Evolutionary conservation across 2,113 vertebrate species (phyloP).

Genomic region (Hystrix cristata): DNA sequence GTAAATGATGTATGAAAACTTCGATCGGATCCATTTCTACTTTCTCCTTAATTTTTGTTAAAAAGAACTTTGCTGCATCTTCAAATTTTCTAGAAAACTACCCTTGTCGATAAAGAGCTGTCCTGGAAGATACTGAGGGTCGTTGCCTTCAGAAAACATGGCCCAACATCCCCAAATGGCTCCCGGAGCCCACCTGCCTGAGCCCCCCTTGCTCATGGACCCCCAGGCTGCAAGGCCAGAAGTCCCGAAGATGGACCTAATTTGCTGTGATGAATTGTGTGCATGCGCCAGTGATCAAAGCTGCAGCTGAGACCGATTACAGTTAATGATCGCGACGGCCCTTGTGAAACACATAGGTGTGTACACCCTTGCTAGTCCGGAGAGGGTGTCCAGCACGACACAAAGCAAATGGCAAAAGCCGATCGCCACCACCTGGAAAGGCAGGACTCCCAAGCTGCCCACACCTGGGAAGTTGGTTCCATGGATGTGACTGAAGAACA

Average conservation of each 20-base stretch:
- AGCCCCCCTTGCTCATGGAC: conserved; percentile 78
- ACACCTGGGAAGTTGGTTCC: neutral
- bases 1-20: conserved; percentile 34
- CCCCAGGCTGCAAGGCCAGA: conserved; percentile 84
- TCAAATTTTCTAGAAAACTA: conserved; percentile 2
- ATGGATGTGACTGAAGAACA: neutral
- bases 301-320: conserved; percentile 91
- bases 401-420: conserved; percentile 61
- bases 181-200: conserved; percentile 70
- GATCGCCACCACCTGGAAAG: neutral
- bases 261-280: conserved; percentile 91
- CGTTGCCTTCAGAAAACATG: neutral
- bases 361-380: conserved; percentile 80
- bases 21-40: neutral
- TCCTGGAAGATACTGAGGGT: neutral
- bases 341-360: conserved; percentile 87
- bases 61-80: neutral
- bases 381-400: conserved; percentile 76
- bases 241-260: conserved; percentile 87
- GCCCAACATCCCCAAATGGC: conserved; percentile 52
- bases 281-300: conserved; percentile 89
- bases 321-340: conserved; percentile 88
- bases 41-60: neutral
- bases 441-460: neutral
- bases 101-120: neutral